phyloP scores from a whole-genome alignment of 2,888 invertebrate species.

The Pasiphila rectangulata region DNA sequence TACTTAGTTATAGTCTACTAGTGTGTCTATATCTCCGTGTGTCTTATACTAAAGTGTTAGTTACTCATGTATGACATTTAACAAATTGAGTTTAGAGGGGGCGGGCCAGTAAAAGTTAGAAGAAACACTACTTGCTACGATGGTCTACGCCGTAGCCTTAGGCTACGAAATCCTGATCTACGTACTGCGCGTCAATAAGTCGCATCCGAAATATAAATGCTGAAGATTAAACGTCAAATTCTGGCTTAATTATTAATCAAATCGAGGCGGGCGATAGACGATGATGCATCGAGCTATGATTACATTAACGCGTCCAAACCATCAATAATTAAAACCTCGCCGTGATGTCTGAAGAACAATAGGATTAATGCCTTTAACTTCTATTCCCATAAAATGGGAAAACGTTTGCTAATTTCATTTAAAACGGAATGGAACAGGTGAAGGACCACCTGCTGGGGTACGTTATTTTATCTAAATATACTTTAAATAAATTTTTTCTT shows the following conservation, averaged over 20 bases:
- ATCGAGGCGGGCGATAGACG: constrained; percentile 75
- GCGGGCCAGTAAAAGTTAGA: too few relatives aligned
- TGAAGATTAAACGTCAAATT: constrained; percentile 24
- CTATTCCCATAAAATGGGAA: constrained; percentile 46
- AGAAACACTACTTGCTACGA: constrained; percentile 5
- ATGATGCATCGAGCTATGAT: constrained; percentile 80
- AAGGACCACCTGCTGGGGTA: constrained; percentile 23
- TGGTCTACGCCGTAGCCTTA: constrained; percentile 12
- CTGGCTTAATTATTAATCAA: constrained; percentile 67
- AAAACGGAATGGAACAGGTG: constrained; percentile 29
- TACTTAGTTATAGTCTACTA: too few relatives aligned
- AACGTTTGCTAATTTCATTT: constrained; percentile 42
- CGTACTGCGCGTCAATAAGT: constrained; percentile 3
- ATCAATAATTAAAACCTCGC: constrained; percentile 74
- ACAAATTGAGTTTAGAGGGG: too few relatives aligned
- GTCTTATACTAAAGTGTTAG: too few relatives aligned
- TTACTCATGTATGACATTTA: too few relatives aligned
- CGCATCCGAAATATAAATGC: constrained; percentile 9
- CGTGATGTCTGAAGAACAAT: constrained; percentile 60
- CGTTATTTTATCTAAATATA: too few relatives aligned
- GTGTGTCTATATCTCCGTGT: too few relatives aligned
- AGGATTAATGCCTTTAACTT: constrained; percentile 35
- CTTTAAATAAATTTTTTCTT: too few relatives aligned
- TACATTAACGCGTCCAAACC: constrained; percentile 73
- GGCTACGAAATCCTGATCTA: not conserved